These are phyloP conservation scores for Tuberolachnus salignus DNA, from an alignment of 2,888 invertebrate species.

Conservation along the genomic window DNA sequence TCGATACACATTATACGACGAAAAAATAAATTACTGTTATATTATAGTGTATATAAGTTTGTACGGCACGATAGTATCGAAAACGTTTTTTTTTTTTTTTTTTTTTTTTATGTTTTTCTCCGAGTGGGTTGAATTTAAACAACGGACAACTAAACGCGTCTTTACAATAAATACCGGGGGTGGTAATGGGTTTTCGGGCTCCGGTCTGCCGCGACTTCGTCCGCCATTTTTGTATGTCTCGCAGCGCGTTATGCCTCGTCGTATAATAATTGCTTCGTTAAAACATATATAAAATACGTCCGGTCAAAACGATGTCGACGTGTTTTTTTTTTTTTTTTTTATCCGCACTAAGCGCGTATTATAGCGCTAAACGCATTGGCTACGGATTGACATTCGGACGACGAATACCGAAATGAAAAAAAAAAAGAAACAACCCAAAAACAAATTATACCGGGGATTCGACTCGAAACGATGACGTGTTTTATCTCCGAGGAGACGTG, in stretches of 20 bases:
- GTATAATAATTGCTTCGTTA: constrained; percentile 32
- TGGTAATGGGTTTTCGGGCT: constrained; percentile 17
- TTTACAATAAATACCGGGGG: background rate
- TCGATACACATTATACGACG: too few relatives aligned
- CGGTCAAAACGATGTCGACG: background rate
- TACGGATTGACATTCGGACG: constrained; percentile 1
- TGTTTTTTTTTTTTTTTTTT: background rate
- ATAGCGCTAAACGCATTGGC: background rate
- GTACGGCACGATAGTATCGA: too few relatives aligned
- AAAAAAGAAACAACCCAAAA: too few relatives aligned
- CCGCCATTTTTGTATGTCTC: background rate
- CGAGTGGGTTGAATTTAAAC: background rate
- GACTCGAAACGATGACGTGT: too few relatives aligned
- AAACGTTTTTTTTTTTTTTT: background rate
- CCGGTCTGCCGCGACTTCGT: background rate
- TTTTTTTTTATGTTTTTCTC: background rate
- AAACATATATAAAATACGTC: too few relatives aligned
- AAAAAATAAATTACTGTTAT: background rate
- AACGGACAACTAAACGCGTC: background rate
- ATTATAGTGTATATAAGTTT: too few relatives aligned
- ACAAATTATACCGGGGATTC: too few relatives aligned
- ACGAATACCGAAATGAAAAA: background rate
- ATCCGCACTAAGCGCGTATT: background rate
- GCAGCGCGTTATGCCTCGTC: background rate
- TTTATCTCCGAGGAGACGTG: too few relatives aligned